Evolutionary conservation across 2,797 vertebrate species (phyloP).

Genomic region (Tolypeutes matacus): DNA sequence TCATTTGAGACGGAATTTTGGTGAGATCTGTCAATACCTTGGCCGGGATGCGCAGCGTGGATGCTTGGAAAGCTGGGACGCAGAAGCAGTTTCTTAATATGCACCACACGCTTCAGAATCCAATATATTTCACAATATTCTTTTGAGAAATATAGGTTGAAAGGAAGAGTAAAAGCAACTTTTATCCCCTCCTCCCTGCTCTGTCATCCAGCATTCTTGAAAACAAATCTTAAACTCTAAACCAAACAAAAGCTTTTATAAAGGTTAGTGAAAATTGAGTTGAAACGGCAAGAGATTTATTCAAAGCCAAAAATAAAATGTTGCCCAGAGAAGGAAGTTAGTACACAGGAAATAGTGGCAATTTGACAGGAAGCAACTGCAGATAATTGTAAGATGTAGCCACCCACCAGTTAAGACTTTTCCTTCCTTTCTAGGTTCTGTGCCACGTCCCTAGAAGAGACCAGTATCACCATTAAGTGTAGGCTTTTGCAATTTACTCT

Average conservation of each 20-base stretch:
- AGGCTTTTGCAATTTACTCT: not conserved
- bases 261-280: not conserved
- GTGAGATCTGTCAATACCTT: too few relatives aligned
- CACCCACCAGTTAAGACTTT: not conserved
- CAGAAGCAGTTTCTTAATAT: not conserved
- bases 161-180: slow-evolving; percentile 1
- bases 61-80: too few relatives aligned
- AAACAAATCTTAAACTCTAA: slow-evolving; percentile 36
- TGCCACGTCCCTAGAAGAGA: not conserved
- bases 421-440: slow-evolving; percentile 29
- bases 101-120: not conserved
- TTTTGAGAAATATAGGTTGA: not conserved
- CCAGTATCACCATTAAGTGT: fast-evolving
- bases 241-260: not conserved
- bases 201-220: not conserved
- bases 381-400: slow-evolving; percentile 28
- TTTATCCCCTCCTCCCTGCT: not conserved
- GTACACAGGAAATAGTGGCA: slow-evolving; percentile 6
- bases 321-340: not conserved
- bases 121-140: not conserved
- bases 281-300: not conserved
- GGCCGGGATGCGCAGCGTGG: too few relatives aligned
- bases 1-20: too few relatives aligned
- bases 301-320: slow-evolving; percentile 42
- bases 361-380: slow-evolving; percentile 62